These are phyloP conservation scores for Archips crataeganus DNA, from an alignment of 2,888 invertebrate species.

Conservation along the genomic window DNA sequence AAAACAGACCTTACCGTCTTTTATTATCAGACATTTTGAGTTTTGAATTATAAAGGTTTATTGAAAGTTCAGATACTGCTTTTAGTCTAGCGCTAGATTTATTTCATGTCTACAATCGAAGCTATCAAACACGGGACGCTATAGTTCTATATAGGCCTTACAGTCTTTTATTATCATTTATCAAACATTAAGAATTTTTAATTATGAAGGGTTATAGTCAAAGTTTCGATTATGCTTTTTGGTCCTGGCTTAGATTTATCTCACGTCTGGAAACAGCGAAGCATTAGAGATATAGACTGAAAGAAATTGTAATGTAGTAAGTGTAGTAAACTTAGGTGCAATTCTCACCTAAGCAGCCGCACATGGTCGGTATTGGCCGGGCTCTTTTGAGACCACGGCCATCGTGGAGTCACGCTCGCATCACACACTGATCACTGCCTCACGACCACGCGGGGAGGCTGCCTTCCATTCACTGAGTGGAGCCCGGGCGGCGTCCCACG, in stretches of 20 bases:
- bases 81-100: neutral
- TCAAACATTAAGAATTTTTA: no score
- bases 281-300: no score
- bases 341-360: constrained; percentile 75
- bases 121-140: no score
- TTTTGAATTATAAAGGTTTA: neutral
- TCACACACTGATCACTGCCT: constrained; percentile 66
- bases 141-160: no score
- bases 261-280: neutral
- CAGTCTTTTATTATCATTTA: no score
- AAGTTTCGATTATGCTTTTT: neutral
- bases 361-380: constrained; percentile 77
- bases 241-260: neutral
- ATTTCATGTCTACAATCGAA: neutral
- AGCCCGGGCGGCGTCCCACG: constrained; percentile 70
- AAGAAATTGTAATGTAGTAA: no score
- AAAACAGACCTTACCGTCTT: no score
- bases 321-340: no score
- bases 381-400: constrained; percentile 76
- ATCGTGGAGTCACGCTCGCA: constrained; percentile 73
- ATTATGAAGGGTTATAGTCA: no score
- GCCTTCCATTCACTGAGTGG: constrained; percentile 77
- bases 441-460: constrained; percentile 63
- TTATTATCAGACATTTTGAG: no score
- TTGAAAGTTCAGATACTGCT: neutral